phyloP scores from a whole-genome alignment of 2,797 vertebrate genomes.

The Halcyon chelicuti region DNA sequence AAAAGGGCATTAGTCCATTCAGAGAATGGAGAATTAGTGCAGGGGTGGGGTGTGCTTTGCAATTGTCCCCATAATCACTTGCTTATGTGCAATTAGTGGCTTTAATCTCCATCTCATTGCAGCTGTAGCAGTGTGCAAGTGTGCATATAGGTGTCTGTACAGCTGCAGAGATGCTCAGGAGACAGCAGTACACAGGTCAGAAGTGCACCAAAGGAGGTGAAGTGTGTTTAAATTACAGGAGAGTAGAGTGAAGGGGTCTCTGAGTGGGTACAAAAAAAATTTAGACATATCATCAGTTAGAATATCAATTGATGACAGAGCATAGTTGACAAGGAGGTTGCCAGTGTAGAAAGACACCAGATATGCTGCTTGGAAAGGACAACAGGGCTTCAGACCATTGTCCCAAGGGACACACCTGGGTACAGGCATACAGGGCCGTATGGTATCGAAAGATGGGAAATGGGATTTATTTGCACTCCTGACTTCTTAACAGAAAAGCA shows the following conservation, averaged over 20 bases:
- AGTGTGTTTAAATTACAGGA: neutral
- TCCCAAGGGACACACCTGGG: neutral
- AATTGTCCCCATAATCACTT: slow-evolving; percentile 50
- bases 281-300: neutral
- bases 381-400: neutral
- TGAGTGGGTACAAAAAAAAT: neutral
- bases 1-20: slow-evolving; percentile 24
- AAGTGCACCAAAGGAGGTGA: neutral
- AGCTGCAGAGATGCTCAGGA: neutral
- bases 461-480: neutral
- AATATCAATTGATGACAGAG: neutral
- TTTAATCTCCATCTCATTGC: slow-evolving; percentile 49
- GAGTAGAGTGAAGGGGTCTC: neutral
- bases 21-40: neutral
- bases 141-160: neutral
- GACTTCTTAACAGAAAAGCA: neutral
- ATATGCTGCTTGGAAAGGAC: neutral
- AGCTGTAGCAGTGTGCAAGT: neutral
- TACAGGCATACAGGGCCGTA: neutral
- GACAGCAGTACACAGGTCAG: neutral
- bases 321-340: neutral
- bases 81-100: slow-evolving; percentile 60
- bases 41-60: slow-evolving; percentile 28
- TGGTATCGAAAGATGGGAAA: neutral
- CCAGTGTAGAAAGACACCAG: neutral